Evolutionary conservation across 2,797 vertebrate genomes (phyloP), one percentile per base, ranked within the genome.

Genomic region (Urosaurus nigricauda): DNA sequence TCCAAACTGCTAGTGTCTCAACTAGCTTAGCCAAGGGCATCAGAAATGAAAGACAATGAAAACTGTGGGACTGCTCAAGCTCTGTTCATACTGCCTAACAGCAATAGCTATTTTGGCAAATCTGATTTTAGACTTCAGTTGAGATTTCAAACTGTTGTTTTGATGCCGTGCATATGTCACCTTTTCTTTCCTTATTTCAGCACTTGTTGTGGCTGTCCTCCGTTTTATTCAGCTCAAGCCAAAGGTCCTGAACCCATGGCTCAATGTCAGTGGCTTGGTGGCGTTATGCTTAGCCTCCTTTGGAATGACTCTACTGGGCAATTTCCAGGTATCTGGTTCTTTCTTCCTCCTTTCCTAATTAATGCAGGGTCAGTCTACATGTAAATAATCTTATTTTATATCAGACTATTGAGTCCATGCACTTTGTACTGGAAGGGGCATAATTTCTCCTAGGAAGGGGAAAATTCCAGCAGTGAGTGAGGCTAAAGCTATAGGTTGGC

Each of bases 281-380:
- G 93, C 94, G 0, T 95, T 98, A 82, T 98, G 97, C 70, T 40
- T 97, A 65, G 96, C 96, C 90, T 98, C 98, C 93, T 98, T 98
- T 79, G 98, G 98, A 78, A 98, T 99, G 98, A 99, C 98, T 0
- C 95, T 99, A 0, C 95, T 99, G 0, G 98, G 98, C 93, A 99
- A 99, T 95, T 98, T 98, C 91, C 98, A 99, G 98, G 98, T 99
- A 97, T 86, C 91, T 91, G 35, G 2, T 82, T 81, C 86, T 37
- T n/a, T 89, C 89, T 37, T 21, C n/a, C 6, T 43, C 77, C 35
- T 90, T 56, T 47, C 79, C 56, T 29, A 70, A 0, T 58, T 43
- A 40, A 53, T 37, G 9, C 32, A 32, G 26, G 9, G 17, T 47
- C 86, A 37, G 12, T 37, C 16, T 58, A 56, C 51, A 14, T 68